Conservation (phyloP, 1,140 invertebrate species). For the Heliconius hewitsoni region DNA sequence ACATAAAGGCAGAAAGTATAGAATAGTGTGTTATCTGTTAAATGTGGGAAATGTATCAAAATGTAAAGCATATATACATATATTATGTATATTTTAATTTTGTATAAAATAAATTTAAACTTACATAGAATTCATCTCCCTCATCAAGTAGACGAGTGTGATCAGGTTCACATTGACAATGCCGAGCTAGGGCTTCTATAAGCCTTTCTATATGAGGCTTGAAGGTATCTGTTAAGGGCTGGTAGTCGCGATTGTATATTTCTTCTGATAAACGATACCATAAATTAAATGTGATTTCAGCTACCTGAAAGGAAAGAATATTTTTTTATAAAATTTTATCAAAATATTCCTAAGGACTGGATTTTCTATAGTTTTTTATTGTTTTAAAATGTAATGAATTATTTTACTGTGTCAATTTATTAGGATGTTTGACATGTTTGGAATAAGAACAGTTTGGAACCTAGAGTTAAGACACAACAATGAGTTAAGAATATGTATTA, state of each 20-base stretch:
- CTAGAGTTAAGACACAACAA: too few species aligned
- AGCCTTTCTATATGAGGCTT: conserved; percentile 95
- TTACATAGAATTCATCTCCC: conserved; percentile 87
- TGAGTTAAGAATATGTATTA: too few species aligned
- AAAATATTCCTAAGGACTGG: neutral
- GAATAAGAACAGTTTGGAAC: too few species aligned
- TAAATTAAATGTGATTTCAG: conserved; percentile 97
- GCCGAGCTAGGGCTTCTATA: conserved; percentile 88
- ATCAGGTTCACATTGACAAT: conserved; percentile 78
- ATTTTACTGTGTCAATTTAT: neutral
- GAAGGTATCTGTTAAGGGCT: conserved; percentile 89
- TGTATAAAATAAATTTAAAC: conserved; percentile 33
- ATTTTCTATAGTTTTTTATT: too few species aligned
- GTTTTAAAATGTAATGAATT: too few species aligned
- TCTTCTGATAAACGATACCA: conserved; percentile 98
- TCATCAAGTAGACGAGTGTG: conserved; percentile 83
- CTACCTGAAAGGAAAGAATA: conserved; percentile 84
- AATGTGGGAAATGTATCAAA: neutral
- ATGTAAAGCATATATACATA: neutral
- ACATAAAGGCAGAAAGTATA: neutral
- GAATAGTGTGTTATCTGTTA: neutral
- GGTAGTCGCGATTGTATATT: conserved; percentile 93
- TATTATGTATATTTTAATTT: neutral
- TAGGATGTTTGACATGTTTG: too few species aligned
- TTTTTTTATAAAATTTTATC: too few species aligned